Evolutionary conservation across 2,113 vertebrate genomes (phyloP), one percentile per base, ranked within the genome.

Genomic region (Tenebrosternarchus preto): DNA sequence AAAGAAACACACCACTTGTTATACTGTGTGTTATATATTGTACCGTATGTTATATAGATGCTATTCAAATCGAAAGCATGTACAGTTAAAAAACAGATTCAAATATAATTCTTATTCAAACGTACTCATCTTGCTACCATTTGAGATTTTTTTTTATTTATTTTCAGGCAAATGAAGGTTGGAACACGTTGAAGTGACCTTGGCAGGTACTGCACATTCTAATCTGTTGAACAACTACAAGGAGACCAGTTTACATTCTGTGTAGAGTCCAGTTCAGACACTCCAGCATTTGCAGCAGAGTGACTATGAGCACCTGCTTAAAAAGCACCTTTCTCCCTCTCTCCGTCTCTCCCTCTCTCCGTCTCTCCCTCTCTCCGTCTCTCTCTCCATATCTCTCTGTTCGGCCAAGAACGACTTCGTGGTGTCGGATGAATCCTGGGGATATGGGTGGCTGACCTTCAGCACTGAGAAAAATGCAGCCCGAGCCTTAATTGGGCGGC

Each of bases 371-470:
- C 46, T 57, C 25, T 63, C 33, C 27, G 33, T 27, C 50, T 70
- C 29, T 55, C 64, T 55, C 24, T 61, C 8, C 53, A n/a, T 63
- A 25, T 20, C 22, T 33, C 56, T 60, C 66, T 43, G 29, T 63
- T 66, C 22, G 22, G 22, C n/a, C 1, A 70, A 70, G 66, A 24
- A n/a, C 22, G 46, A 24, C 57, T 70, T 5, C 39, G 33, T 36
- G 31, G 64, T 67, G 64, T 67, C 31, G 36, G 29, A 39, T 57
- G 24, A 69, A 66, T 70, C 43, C 29, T 70, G 57, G 64, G 73
- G 36, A 76, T 46, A 27, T 17, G 24, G n/a, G 46, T 76, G 77
- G 46, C 73, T 76, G 73, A 83, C 82, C 82, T 80, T 83, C 73
- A 77, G 69, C 57, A 59, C 57, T 57, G 67, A 72, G 31, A 46